These are phyloP conservation scores for Drosophila hamatofila DNA, from an alignment of 2,888 invertebrate species.

Conservation along the genomic window DNA sequence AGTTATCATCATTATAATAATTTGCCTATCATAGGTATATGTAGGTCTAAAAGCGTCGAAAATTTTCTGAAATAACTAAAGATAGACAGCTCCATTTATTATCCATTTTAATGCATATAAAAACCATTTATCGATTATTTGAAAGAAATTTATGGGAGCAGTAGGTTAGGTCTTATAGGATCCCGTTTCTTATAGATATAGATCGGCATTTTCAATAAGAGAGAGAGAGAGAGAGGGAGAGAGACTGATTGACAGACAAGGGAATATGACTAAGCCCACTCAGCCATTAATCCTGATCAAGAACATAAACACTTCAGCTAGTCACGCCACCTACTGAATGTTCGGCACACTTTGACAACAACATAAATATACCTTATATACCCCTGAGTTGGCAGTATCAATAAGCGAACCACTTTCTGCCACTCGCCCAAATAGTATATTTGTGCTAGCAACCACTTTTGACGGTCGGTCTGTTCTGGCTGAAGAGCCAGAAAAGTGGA, in stretches of 20 bases:
- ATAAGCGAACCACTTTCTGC: slow-evolving; percentile 1
- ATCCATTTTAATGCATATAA: too few relatives aligned
- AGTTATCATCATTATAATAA: too few relatives aligned
- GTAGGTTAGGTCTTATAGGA: not conserved
- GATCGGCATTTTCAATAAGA: too few relatives aligned
- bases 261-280: not conserved
- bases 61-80: too few relatives aligned
- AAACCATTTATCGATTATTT: too few relatives aligned
- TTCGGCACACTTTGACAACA: too few relatives aligned
- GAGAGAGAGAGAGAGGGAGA: too few relatives aligned
- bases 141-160: not conserved
- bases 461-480: slow-evolving; percentile 38
- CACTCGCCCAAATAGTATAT: not conserved
- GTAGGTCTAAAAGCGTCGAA: too few relatives aligned
- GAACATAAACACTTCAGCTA: not conserved
- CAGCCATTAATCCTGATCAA: not conserved
- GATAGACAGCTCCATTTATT: too few relatives aligned
- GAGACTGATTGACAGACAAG: not conserved
- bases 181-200: not conserved
- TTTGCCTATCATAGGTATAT: too few relatives aligned
- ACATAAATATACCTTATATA: too few relatives aligned
- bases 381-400: not conserved
- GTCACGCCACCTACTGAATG: too few relatives aligned
- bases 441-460: slow-evolving; percentile 12
- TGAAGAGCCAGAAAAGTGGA: slow-evolving; percentile 12